Evolutionary conservation across 2,113 vertebrate genomes (phyloP), one percentile per base, ranked within the genome.

Genomic region (Apteryx mantelli): DNA sequence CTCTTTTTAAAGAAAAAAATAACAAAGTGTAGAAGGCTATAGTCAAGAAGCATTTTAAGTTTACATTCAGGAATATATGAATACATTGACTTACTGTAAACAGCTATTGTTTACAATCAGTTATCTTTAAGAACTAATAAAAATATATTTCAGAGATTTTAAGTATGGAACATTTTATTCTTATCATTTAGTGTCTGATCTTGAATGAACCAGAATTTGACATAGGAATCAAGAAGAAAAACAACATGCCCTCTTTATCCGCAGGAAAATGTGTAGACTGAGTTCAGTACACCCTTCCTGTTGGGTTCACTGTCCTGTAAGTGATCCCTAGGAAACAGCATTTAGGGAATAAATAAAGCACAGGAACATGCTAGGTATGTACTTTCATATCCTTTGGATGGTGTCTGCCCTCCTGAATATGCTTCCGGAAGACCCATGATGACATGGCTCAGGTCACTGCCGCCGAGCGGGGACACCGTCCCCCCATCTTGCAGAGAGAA

Each of bases 111-210:
- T 77, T 89, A 71, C 85, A 94, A 88, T 65, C 32, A 65, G 28
- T 92, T 93, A 88, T 75, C 78, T 94, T 90, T 56, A 92, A 83
- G 64, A 88, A 55, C 56, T 66, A 90, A 86, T 81, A 69, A 94
- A 92, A 88, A 66, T 80, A 50, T 53, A 89, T 83, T 64, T 25
- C 9, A 85, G 71, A 77, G 75, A 82, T 88, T 85, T 93, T 93
- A 85, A 93, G 65, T 65, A 92, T 61, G 68, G 84, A 89, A 95
- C 91, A 81, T 86, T 96, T 94, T 87, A 94, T 95, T 95, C 89
- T 87, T 79, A 89, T 83, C 82, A 86, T 91, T 88, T 63, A 83
- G 55, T 13, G 30, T n/a, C 53, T 93, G 65, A 71, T 94, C 34
- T 79, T 69, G 58, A 88, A 73, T 87, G 58, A 36, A 88, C 65